Base-by-base conservation (phyloP, 2,888 invertebrate species). In the Dascillus cervinus region DNA sequence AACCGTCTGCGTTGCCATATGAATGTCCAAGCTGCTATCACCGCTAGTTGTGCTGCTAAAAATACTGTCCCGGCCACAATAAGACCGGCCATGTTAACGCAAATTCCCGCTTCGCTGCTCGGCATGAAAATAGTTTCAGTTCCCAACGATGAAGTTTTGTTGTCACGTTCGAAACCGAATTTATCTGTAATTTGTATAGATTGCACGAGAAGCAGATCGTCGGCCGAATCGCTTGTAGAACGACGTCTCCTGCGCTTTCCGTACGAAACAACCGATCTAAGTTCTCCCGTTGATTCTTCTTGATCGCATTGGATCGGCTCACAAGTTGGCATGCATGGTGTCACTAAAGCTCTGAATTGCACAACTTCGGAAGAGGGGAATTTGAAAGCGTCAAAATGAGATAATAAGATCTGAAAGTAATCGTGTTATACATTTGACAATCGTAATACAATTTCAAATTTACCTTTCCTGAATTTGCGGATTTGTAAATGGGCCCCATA, bases 331-430 rank as follows among this genome's bases (percentile, higher is more conserved):
- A 94, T 84, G 64, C 92, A 92, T 0, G 92, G 92, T 2, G 91
- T 91, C 20, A 94, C 91, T 55, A 92, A 65, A n/a, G 92, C 92
- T 42, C 91, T 79, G 79, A 94, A 94, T 62, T 92, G 92, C 2
- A 94, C 92, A 24, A 90, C 84, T 62, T 92, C 91, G 8, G 90
- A 90, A 27, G 90, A 90, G 22, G 92, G 92, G 72, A 94, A 94
- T 65, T 94, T 92, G 76, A 94, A 94, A 19, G 92, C 92, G 64
- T 92, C 92, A 68, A 94, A 92, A 67, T 88, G 84, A 29, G 91
- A 90, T 39, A 90, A 69, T 40, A 92, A 70, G 50, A 86, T 77
- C 82, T 86, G 75, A 25, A 67, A 47, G 49, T 39, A 24, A 12
- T n/a, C 2, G 9, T 3, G 10, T 5, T 5, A 22, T 11, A 6